Percentiles rank a stretch among this genome's conserved stretches.
phyloP scores from a whole-genome alignment of 2,113 vertebrate genomes.

The Orthonyx spaldingii region DNA sequence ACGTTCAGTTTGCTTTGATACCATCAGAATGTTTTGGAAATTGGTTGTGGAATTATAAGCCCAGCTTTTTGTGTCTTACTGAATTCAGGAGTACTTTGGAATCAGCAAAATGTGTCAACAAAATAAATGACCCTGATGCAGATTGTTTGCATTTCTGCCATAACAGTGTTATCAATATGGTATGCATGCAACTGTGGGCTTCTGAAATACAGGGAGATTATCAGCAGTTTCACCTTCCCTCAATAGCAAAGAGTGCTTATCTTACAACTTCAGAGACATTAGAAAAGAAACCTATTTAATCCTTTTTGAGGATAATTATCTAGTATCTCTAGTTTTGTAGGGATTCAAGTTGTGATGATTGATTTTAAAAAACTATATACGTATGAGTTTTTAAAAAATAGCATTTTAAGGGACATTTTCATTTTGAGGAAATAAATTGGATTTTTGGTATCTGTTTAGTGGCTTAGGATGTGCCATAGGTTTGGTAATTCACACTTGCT shows the following conservation, averaged over 20 bases:
- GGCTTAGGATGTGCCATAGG: background rate
- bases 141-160: slow-evolving; percentile 1
- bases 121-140: slow-evolving; percentile 1
- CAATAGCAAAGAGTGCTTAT: background rate
- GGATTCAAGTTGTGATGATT: background rate
- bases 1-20: background rate
- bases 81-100: background rate
- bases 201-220: background rate
- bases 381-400: background rate
- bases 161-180: background rate
- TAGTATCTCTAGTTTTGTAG: background rate
- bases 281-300: background rate
- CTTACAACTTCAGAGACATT: background rate
- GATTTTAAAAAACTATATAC: background rate
- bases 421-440: background rate
- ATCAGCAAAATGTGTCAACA: background rate
- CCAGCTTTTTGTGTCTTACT: background rate
- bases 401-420: background rate
- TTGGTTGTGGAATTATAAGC: background rate
- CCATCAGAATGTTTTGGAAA: slow-evolving; percentile 11
- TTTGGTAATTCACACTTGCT: background rate
- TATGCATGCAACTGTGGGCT: background rate
- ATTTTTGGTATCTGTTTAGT: background rate
- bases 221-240: background rate
- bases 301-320: background rate